These are phyloP conservation scores for Corythornis vintsioides DNA, from an alignment of 2,113 vertebrate genomes.

Conservation along the genomic window DNA sequence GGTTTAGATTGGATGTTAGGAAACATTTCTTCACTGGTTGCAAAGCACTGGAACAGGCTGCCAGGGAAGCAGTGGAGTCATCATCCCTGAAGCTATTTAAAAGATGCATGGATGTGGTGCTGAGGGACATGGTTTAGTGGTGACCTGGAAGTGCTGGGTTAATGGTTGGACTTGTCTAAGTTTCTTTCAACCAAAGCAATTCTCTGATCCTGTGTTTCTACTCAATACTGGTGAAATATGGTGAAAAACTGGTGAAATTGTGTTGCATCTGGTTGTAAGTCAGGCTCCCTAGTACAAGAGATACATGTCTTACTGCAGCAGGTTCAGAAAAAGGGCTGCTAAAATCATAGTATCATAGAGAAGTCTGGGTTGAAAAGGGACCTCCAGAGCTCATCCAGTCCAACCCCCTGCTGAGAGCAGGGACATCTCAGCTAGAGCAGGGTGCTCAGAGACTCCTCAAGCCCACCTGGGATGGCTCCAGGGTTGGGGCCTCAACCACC, in stretches of 20 bases:
- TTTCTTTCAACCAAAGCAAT: background rate
- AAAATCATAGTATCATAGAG: background rate
- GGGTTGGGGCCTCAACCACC: no score
- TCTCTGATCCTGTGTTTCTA: background rate
- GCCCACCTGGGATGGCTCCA: no score
- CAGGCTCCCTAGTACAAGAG: background rate
- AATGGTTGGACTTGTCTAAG: background rate
- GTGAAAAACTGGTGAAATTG: no score
- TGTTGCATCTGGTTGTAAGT: no score
- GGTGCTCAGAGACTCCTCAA: no score
- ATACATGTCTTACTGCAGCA: background rate
- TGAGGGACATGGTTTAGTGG: background rate
- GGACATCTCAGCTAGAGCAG: no score
- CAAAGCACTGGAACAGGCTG: background rate
- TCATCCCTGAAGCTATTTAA: background rate
- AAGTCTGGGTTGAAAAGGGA: no score
- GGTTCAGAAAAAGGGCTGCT: background rate
- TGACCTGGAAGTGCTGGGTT: background rate
- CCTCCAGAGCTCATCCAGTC: no score
- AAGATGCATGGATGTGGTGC: background rate
- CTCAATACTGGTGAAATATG: background rate
- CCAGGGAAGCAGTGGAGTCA: background rate
- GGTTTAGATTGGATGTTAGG: background rate
- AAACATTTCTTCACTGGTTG: background rate
- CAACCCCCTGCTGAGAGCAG: no score